These are phyloP conservation scores for Phenganax subtilis DNA, from an alignment of 92 coral and sea anemone species.

Conservation along the genomic window DNA sequence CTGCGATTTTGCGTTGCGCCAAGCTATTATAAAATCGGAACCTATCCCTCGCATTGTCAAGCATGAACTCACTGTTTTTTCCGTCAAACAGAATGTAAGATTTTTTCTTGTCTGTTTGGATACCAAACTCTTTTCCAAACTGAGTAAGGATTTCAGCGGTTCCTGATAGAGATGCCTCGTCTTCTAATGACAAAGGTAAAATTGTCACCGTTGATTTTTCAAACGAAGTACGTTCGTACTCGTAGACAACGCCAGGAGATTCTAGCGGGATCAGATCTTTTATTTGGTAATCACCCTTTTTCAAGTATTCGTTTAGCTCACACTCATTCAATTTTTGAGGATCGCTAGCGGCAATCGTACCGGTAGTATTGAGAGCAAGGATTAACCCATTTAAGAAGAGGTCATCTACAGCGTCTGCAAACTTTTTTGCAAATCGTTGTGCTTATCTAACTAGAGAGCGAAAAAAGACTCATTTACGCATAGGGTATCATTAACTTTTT, in stretches of 20 bases:
- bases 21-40: too few species aligned
- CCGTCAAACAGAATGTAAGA: constrained; percentile 2
- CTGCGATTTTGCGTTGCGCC: background rate
- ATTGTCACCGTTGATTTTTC: background rate
- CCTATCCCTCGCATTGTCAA: too few species aligned
- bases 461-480: background rate
- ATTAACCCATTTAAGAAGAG: background rate
- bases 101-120: background rate
- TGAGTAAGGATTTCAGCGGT: background rate
- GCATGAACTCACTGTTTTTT: background rate
- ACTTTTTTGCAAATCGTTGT: constrained; percentile 3
- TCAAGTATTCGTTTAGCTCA: background rate
- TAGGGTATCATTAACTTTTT: background rate
- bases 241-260: background rate
- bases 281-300: background rate
- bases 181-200: background rate
- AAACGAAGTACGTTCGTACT: background rate
- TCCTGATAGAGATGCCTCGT: constrained; percentile 3
- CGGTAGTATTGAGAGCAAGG: background rate
- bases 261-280: background rate
- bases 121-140: background rate
- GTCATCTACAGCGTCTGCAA: constrained; percentile 5
- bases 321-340: background rate
- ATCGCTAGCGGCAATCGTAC: background rate
- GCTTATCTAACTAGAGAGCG: background rate